Conservation (phyloP, 2,113 vertebrate genomes). For the Synchiropus splendidus region DNA sequence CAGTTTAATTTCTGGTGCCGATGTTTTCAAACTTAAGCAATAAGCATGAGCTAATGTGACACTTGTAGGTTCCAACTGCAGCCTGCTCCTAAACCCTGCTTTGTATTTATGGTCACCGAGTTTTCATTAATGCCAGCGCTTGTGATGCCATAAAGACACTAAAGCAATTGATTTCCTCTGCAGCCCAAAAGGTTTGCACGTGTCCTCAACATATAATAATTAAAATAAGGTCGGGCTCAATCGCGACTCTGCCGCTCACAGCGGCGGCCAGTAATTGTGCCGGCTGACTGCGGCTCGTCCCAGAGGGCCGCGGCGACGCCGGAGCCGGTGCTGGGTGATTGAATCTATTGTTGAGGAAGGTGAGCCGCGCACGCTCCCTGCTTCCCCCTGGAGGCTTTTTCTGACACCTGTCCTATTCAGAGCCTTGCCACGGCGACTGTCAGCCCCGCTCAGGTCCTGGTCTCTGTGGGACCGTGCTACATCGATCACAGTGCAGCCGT, state of each 20-base stretch:
- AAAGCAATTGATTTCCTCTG: slow-evolving; percentile 59
- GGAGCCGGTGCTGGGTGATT: slow-evolving; percentile 68
- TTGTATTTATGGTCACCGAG: too few species aligned
- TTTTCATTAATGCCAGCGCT: not conserved
- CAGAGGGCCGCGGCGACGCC: slow-evolving; percentile 47
- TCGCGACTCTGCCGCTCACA: slow-evolving; percentile 30
- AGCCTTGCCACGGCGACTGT: slow-evolving; percentile 75
- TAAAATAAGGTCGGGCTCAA: slow-evolving; percentile 60
- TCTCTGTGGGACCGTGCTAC: slow-evolving; percentile 72
- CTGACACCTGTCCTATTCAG: slow-evolving; percentile 79
- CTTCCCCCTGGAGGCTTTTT: slow-evolving; percentile 72
- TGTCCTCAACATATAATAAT: slow-evolving; percentile 55
- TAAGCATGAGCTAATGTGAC: too few species aligned
- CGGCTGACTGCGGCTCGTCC: slow-evolving; percentile 59
- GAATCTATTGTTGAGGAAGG: slow-evolving; percentile 86
- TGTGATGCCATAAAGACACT: slow-evolving; percentile 9
- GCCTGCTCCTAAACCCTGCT: too few species aligned
- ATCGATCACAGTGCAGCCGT: slow-evolving; percentile 79
- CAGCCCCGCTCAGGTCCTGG: slow-evolving; percentile 72
- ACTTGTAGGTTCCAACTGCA: too few species aligned
- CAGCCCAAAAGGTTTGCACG: slow-evolving; percentile 25
- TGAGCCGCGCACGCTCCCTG: slow-evolving; percentile 72
- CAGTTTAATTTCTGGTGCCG: too few species aligned
- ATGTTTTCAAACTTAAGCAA: too few species aligned
- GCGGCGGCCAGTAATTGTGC: slow-evolving; percentile 76